phyloP scores from a whole-genome alignment of 2,797 vertebrate species.

The Anguilla obscura region DNA sequence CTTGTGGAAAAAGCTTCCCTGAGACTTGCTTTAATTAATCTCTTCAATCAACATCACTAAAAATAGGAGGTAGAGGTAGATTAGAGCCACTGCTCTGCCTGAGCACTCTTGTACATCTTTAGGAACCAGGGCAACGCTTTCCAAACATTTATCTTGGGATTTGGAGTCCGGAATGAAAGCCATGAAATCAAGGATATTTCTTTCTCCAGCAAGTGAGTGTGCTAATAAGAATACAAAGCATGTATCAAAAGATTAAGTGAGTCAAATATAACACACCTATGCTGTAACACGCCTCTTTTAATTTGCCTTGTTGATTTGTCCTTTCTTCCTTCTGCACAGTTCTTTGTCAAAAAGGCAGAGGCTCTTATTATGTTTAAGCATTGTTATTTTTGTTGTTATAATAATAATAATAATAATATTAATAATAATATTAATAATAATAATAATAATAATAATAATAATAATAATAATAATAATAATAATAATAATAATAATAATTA shows the following conservation, averaged over 20 bases:
- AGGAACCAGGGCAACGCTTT: neutral
- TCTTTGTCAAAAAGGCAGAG: neutral
- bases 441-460: neutral
- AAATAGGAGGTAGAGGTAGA: slow-evolving; percentile 22
- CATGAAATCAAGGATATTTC: slow-evolving; percentile 4
- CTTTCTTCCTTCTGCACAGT: neutral
- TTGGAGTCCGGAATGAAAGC: neutral
- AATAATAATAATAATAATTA: neutral
- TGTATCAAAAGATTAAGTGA: neutral
- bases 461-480: neutral
- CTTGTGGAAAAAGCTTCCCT: neutral
- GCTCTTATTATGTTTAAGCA: neutral
- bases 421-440: neutral
- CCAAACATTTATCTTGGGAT: slow-evolving; percentile 15
- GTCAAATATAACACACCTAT: neutral
- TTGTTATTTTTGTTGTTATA: neutral
- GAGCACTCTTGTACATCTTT: neutral
- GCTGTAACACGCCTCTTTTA: neutral
- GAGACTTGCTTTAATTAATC: slow-evolving; percentile 20
- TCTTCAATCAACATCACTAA: slow-evolving; percentile 14
- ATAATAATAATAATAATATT: neutral
- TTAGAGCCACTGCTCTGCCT: slow-evolving; percentile 14
- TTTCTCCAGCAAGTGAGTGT: neutral
- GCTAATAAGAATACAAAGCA: slow-evolving; percentile 19
- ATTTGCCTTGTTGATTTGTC: neutral